Conservation (phyloP, 2,797 vertebrate genomes). For the Chelmon rostratus region DNA sequence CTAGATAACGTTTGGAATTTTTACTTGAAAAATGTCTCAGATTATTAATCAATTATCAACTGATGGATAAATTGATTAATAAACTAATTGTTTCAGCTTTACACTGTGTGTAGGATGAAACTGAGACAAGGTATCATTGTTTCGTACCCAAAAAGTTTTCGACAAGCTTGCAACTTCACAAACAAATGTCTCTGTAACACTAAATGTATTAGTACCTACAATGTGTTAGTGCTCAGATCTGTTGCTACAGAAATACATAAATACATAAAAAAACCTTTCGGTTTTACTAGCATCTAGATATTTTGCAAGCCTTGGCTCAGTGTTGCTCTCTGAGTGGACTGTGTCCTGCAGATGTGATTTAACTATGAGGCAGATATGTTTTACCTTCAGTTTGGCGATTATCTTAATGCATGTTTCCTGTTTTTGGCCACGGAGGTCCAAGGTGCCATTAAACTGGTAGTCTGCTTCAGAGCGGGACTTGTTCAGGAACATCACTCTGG, state of each 20-base stretch:
- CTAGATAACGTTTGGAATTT: no score
- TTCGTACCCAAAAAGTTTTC: no score
- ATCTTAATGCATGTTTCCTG: conserved; percentile 85
- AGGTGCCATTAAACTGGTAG: conserved; percentile 82
- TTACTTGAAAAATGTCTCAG: no score
- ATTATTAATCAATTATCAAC: no score
- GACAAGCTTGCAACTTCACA: no score
- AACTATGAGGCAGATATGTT: conserved; percentile 3
- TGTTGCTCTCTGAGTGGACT: background rate
- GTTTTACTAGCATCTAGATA: background rate
- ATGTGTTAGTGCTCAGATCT: background rate
- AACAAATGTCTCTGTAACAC: no score
- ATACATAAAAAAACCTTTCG: background rate
- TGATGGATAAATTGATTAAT: no score
- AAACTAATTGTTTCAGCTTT: no score
- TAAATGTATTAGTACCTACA: no score
- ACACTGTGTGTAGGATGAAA: no score
- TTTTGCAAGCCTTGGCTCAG: background rate
- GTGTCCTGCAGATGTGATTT: background rate
- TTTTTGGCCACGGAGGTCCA: conserved; percentile 88
- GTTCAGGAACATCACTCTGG: conserved; percentile 89
- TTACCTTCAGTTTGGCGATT: conserved; percentile 90
- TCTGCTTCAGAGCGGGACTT: conserved; percentile 79
- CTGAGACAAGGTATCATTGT: no score
- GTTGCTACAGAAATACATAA: background rate